Evolutionary conservation across 2,113 vertebrate species (phyloP).

Genomic region (Rhegmatorhina hoffmannsi): DNA sequence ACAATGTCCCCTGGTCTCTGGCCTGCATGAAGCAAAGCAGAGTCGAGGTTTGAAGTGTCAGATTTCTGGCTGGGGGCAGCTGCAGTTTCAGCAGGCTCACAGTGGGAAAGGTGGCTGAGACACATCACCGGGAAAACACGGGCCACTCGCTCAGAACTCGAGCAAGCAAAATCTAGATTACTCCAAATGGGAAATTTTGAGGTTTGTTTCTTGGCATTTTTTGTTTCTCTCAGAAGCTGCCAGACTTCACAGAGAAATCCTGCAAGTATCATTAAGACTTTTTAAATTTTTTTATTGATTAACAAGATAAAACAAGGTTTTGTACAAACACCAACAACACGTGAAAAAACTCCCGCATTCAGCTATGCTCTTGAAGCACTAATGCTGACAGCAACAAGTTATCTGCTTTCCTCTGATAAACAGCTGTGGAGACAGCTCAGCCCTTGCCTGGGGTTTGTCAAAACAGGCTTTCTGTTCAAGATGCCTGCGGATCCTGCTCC

Average conservation of each 20-base stretch:
- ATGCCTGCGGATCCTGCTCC: background rate
- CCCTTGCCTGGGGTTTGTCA: background rate
- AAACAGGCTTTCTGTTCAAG: background rate
- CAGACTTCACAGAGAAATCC: background rate
- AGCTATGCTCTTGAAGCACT: background rate
- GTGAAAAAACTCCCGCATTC: background rate
- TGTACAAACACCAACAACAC: background rate
- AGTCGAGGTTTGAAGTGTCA: background rate
- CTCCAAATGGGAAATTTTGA: background rate
- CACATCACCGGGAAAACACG: background rate
- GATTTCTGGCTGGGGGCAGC: background rate
- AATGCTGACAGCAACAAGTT: background rate
- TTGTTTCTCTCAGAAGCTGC: background rate
- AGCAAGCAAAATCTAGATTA: background rate
- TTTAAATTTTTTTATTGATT: background rate
- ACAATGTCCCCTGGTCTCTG: background rate
- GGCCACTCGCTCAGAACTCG: background rate
- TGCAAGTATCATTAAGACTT: background rate
- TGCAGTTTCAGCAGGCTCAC: background rate
- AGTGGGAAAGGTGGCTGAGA: background rate
- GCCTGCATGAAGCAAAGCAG: background rate
- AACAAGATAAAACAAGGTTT: background rate
- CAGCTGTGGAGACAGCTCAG: slow-evolving; percentile 8
- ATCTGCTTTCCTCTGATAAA: slow-evolving; percentile 28
- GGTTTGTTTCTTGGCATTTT: background rate